phyloP scores from a whole-genome alignment of 2,888 invertebrate species.

The Cataglyphis albicans region DNA sequence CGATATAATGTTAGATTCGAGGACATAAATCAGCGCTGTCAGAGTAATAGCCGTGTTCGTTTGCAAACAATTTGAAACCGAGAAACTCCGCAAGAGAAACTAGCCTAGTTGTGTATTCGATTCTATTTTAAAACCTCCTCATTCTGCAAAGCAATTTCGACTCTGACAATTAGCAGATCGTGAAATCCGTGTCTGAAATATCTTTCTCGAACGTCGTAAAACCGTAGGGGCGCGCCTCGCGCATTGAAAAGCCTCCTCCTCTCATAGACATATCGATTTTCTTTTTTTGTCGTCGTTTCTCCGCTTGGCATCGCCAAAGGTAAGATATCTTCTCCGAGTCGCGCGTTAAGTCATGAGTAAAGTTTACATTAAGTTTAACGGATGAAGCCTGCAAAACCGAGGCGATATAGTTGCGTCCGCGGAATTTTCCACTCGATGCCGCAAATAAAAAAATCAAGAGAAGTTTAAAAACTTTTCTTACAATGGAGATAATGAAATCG shows the following conservation, averaged over 20 bases:
- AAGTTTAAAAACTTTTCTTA: neutral
- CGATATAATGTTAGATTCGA: conserved; percentile 4
- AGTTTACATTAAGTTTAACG: neutral
- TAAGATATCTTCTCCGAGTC: conserved; percentile 6
- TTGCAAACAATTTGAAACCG: conserved; percentile 6
- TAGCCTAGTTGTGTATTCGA: conserved; percentile 38
- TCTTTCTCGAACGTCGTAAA: conserved; percentile 27
- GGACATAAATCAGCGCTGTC: conserved; percentile 24
- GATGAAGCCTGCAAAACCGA: neutral
- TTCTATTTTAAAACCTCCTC: conserved; percentile 46
- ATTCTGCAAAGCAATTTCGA: conserved; percentile 15
- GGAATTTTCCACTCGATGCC: neutral
- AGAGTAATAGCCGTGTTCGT: neutral
- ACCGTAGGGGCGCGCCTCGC: neutral
- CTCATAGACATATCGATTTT: conserved; percentile 51
- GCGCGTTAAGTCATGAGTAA: conserved; percentile 4
- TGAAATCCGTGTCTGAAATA: conserved; percentile 36
- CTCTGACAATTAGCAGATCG: conserved; percentile 42
- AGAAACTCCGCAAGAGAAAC: conserved; percentile 18
- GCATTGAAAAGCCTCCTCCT: conserved; percentile 42
- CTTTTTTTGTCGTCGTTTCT: conserved; percentile 40
- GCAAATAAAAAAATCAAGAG: neutral
- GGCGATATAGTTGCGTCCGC: neutral
- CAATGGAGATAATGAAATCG: conserved; percentile 18
- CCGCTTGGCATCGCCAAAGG: neutral